Conservation (phyloP, 37 sponge, comb jelly and placozoan species). For the Petrosia ficiformis region DNA sequence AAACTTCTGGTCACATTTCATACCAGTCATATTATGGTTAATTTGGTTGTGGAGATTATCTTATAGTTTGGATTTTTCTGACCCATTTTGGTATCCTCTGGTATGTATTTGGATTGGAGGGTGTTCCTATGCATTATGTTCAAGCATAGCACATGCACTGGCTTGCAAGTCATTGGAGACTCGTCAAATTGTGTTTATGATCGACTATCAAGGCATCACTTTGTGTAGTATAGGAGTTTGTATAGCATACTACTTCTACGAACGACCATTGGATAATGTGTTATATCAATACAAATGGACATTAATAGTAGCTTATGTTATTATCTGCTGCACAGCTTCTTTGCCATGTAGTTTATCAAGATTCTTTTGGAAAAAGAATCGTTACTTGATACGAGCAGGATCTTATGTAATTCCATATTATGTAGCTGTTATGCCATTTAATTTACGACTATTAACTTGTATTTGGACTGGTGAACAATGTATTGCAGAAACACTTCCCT, state of each 20-base stretch:
- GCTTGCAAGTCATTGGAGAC: conserved; percentile 14
- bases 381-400: neutral
- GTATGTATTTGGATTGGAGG: conserved; percentile 15
- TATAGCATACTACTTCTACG: conserved; percentile 38
- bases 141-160: conserved; percentile 51
- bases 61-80: neutral
- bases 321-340: neutral
- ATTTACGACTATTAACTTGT: neutral
- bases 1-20: conserved; percentile 56
- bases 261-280: conserved; percentile 5
- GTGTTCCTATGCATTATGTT: conserved; percentile 9
- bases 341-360: neutral
- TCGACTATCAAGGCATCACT: conserved; percentile 63
- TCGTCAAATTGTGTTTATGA: conserved; percentile 48
- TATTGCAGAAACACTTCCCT: neutral
- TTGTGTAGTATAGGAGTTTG: conserved; percentile 23
- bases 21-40: conserved; percentile 19
- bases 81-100: conserved; percentile 23
- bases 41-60: neutral
- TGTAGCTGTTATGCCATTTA: neutral
- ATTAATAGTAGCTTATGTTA: neutral
- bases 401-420: neutral
- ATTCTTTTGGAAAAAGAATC: neutral
- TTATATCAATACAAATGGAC: neutral
- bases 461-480: neutral